Conservation (phyloP, 35 echinoderm and acorn worm species). For the Apostichopus californicus region DNA sequence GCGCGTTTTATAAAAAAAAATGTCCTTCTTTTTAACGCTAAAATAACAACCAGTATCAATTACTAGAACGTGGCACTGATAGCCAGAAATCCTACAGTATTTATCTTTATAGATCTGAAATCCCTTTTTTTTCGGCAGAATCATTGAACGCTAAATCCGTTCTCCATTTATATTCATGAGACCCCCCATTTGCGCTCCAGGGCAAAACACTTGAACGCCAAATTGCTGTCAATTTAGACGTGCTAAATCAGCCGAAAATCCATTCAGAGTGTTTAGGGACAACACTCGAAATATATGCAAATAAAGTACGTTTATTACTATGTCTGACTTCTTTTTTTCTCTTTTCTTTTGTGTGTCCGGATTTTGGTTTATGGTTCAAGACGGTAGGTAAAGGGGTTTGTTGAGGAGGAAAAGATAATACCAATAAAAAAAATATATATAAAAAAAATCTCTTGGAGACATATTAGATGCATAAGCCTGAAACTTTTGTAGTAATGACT, state of each 20-base stretch:
- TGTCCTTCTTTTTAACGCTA: not conserved
- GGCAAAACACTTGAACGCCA: conserved; percentile 22
- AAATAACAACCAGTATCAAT: conserved; percentile 25
- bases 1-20: not conserved
- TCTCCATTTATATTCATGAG: conserved; percentile 34
- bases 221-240: conserved; percentile 38
- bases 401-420: no score
- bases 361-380: no score
- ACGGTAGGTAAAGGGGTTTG: no score
- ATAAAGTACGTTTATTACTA: conserved; percentile 21
- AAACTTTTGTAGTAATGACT: no score
- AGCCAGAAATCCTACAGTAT: not conserved
- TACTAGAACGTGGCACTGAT: not conserved
- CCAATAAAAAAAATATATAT: no score
- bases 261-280: conserved; percentile 34
- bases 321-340: not conserved
- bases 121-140: conserved; percentile 11
- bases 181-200: not conserved
- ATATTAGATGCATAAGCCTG: no score
- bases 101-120: conserved; percentile 37
- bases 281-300: conserved; percentile 28
- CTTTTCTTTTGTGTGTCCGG: not conserved
- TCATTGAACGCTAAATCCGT: conserved; percentile 22
- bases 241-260: conserved; percentile 34
- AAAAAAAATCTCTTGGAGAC: no score